Conservation (phyloP, 53 echinoderm and acorn worm species). For the Holothuria scabra region DNA sequence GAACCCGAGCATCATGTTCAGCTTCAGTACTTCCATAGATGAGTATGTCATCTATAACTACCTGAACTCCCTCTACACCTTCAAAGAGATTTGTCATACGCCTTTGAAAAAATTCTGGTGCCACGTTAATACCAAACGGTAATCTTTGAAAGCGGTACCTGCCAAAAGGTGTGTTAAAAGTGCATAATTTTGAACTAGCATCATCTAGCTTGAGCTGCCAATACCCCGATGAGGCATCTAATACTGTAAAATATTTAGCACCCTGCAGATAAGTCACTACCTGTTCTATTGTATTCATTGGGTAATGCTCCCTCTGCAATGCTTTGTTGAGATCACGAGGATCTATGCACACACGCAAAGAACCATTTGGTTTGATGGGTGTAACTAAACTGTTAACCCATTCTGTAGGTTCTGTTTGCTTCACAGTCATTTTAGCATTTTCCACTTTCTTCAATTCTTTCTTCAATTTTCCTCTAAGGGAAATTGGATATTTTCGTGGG, state of each 20-base stretch:
- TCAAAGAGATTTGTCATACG: constrained; percentile 39
- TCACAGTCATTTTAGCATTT: constrained; percentile 20
- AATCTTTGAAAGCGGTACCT: constrained; percentile 51
- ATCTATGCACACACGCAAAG: constrained; percentile 49
- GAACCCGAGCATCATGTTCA: background rate
- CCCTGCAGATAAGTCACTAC: constrained; percentile 29
- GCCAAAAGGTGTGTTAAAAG: constrained; percentile 58
- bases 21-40: constrained; percentile 12
- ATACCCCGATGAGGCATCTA: constrained; percentile 56
- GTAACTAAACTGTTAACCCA: constrained; percentile 44
- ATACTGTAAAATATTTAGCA: constrained; percentile 33
- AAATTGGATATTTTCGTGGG: constrained; percentile 37
- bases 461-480: constrained; percentile 32
- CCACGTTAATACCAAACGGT: constrained; percentile 57
- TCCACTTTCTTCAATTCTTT: constrained; percentile 35
- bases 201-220: constrained; percentile 57
- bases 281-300: constrained; percentile 49
- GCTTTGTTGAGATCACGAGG: constrained; percentile 51
- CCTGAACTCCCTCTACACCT: constrained; percentile 27
- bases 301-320: constrained; percentile 55
- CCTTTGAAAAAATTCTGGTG: constrained; percentile 57
- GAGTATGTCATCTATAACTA: constrained; percentile 34
- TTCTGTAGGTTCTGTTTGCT: constrained; percentile 33
- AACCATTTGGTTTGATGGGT: constrained; percentile 30
- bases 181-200: constrained; percentile 34